phyloP scores from a whole-genome alignment of 2,113 vertebrate genomes.

The Ctenomys sociabilis region DNA sequence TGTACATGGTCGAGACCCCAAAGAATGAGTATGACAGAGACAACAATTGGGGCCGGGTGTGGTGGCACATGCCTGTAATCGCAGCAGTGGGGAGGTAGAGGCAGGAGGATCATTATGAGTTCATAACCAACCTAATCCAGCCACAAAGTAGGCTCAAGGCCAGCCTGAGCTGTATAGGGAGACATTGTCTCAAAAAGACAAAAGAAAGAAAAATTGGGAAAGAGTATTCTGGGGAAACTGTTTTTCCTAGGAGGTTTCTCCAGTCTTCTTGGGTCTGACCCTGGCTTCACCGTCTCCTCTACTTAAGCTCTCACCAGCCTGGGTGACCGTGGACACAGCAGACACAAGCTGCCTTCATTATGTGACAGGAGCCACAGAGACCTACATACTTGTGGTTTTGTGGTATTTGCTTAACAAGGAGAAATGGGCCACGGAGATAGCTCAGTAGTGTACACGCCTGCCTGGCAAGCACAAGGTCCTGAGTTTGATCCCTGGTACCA shows the following conservation, averaged over 20 bases:
- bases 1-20: background rate
- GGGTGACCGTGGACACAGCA: background rate
- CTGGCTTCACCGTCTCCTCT: background rate
- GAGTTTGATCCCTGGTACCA: too few relatives aligned
- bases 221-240: background rate
- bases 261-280: background rate
- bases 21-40: background rate
- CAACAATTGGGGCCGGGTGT: background rate
- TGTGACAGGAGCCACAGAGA: too few relatives aligned
- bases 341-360: background rate
- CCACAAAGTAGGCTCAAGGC: too few relatives aligned
- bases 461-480: too few relatives aligned
- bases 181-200: too few relatives aligned
- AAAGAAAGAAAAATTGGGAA: background rate
- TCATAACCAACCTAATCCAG: too few relatives aligned
- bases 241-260: background rate
- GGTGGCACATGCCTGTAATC: too few relatives aligned
- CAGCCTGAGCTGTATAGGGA: too few relatives aligned
- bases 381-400: fast-evolving
- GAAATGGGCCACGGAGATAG: background rate
- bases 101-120: too few relatives aligned
- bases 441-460: too few relatives aligned
- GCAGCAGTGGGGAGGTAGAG: too few relatives aligned
- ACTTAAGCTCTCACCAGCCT: background rate
- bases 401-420: too few relatives aligned